Evolutionary conservation across 2,797 vertebrate genomes (phyloP).

Genomic region (Bufotes viridis): DNA sequence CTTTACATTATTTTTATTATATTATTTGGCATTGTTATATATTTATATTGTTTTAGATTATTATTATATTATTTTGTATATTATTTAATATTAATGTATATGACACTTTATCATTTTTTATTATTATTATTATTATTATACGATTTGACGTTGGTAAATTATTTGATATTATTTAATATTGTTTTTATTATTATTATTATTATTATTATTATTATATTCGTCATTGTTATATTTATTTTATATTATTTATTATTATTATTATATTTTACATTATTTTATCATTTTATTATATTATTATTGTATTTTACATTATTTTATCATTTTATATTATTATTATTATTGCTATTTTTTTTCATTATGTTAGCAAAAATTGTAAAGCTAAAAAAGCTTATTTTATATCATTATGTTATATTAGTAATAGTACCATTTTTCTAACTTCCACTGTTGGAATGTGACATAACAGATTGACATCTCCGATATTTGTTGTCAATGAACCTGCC

Average conservation of each 20-base stretch:
- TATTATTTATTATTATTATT: slow-evolving; percentile 1
- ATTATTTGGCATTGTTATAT: neutral
- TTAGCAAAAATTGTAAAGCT: too few relatives aligned
- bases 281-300: neutral
- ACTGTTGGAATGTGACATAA: neutral
- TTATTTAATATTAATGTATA: too few relatives aligned
- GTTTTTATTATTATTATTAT: neutral
- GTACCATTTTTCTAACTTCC: neutral
- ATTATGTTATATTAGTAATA: neutral
- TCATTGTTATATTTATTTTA: neutral
- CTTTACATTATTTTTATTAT: neutral
- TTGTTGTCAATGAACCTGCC: neutral
- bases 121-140: neutral
- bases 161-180: neutral
- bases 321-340: neutral
- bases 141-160: accelerated
- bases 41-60: too few relatives aligned
- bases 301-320: neutral
- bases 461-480: neutral
- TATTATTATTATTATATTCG: neutral
- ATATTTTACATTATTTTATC: neutral
- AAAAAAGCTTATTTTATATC: neutral
- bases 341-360: neutral
- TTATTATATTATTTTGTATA: neutral
- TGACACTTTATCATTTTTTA: neutral